Conservation (phyloP, 2,888 invertebrate genomes). For the Limnephilus lunatus region DNA sequence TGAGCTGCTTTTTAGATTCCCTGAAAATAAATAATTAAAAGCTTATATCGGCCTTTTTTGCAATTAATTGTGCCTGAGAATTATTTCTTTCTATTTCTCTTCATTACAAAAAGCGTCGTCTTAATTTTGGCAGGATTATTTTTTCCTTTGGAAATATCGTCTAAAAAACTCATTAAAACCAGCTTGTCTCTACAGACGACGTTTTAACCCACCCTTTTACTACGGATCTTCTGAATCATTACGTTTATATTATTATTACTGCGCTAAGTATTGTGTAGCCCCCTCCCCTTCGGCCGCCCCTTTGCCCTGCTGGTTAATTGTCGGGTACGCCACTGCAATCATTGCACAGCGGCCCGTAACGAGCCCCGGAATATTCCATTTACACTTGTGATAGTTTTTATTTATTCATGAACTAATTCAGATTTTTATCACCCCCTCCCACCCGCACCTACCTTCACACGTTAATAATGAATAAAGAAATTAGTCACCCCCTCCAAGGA, state of each 20-base stretch:
- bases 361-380: constrained; percentile 21
- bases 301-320: constrained; percentile 30
- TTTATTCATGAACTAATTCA: constrained; percentile 36
- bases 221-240: neutral
- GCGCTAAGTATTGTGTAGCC: neutral
- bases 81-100: neutral
- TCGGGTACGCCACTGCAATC: constrained; percentile 51
- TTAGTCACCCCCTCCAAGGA: constrained; percentile 6
- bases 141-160: neutral
- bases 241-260: neutral
- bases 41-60: neutral
- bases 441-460: neutral
- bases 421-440: constrained; percentile 30
- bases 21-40: neutral
- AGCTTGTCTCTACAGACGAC: neutral
- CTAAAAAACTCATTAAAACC: neutral
- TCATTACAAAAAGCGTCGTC: neutral
- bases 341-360: constrained; percentile 41
- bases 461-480: constrained; percentile 39
- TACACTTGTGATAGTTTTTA: constrained; percentile 44
- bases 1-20: too few relatives aligned
- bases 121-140: neutral
- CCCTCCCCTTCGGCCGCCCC: neutral
- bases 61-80: neutral
- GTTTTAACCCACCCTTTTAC: neutral